Evolutionary conservation across 1,140 invertebrate species (phyloP).

Genomic region (Aphaenogaster ashmeadi): DNA sequence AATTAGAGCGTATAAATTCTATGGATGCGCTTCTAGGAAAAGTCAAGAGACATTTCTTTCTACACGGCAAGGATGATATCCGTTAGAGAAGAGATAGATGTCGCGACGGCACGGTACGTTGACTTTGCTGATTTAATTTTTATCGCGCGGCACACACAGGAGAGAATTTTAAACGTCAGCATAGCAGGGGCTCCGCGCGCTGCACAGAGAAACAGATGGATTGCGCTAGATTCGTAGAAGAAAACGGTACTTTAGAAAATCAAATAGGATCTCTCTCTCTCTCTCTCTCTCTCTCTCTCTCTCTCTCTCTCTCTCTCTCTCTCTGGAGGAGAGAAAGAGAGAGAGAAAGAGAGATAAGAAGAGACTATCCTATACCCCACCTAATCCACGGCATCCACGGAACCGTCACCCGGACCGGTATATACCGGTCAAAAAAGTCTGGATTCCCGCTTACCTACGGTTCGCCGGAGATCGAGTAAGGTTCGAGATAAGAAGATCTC

Average conservation of each 20-base stretch:
- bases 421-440: constrained; percentile 62
- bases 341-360: neutral
- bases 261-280: constrained; percentile 64
- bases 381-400: constrained; percentile 23
- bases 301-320: too few species aligned
- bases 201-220: constrained; percentile 49
- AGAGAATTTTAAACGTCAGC: constrained; percentile 47
- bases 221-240: constrained; percentile 71
- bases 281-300: constrained; percentile 38
- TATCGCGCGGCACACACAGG: constrained; percentile 19
- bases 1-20: neutral
- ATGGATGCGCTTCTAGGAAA: neutral
- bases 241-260: constrained; percentile 77
- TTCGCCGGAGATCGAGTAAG: constrained; percentile 62
- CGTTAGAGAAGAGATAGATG: constrained; percentile 14
- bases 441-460: constrained; percentile 70
- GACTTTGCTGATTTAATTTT: constrained; percentile 39
- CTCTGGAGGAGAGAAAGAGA: constrained; percentile 12
- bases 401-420: constrained; percentile 51
- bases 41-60: neutral
- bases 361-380: constrained; percentile 23
- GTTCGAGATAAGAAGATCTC: constrained; percentile 66
- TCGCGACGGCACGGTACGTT: neutral
- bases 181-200: neutral
- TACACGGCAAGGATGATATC: neutral